A percentile compares a stretch with the other conserved stretches of the same genome.
phyloP scores from a whole-genome alignment of 2,888 invertebrate species.

The Pristionchus fissidentatus region DNA sequence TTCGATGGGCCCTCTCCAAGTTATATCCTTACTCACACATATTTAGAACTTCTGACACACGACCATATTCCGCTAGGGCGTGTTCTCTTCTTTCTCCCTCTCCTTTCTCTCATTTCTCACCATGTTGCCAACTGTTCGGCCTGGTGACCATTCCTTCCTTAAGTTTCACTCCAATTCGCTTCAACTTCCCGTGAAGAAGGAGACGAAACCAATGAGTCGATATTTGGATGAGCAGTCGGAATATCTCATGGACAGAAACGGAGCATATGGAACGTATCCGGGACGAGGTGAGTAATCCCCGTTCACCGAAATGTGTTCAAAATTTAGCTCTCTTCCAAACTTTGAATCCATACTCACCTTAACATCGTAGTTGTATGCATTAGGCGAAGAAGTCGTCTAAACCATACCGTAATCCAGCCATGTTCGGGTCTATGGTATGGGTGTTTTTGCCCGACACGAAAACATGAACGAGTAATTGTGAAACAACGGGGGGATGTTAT shows the following conservation, averaged over 20 bases:
- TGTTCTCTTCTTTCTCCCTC: no score
- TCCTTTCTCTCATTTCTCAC: no score
- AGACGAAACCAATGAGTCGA: constrained; percentile 38
- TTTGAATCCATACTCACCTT: background rate
- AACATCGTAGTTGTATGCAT: background rate
- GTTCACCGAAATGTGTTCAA: no score
- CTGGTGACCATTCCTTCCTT: background rate
- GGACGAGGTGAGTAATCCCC: constrained; percentile 37
- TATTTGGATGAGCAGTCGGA: constrained; percentile 49
- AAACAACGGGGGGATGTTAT: no score
- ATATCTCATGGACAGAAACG: constrained; percentile 45
- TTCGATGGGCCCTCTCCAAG: no score
- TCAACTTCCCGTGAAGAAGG: no score
- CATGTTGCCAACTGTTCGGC: no score
- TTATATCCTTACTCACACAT: no score
- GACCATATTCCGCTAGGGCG: no score
- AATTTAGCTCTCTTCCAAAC: background rate
- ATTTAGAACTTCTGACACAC: no score
- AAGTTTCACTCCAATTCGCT: background rate
- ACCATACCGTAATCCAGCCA: no score
- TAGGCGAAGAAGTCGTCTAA: background rate
- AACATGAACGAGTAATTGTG: background rate
- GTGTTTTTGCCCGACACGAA: background rate
- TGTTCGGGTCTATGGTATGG: background rate
- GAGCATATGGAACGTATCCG: constrained; percentile 47